phyloP scores from a whole-genome alignment of 2,888 invertebrate species.

The Tetheella fluctuosa region DNA sequence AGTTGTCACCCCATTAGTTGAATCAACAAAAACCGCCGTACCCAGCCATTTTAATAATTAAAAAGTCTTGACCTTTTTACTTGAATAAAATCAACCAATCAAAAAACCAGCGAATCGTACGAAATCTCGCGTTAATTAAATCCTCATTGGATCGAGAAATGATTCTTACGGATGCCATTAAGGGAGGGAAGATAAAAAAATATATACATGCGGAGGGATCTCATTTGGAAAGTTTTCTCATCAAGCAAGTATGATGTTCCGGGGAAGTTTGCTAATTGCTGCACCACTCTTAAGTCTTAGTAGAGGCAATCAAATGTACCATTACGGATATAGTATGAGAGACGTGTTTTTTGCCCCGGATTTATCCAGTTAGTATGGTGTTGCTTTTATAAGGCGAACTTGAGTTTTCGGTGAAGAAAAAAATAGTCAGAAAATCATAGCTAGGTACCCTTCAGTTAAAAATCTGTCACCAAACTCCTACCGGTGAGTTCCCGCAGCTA shows the following conservation, averaged over 20 bases:
- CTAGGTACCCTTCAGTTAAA: too few relatives aligned
- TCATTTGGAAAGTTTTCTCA: slow-evolving; percentile 48
- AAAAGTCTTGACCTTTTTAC: background rate
- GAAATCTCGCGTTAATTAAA: background rate
- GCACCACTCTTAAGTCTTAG: slow-evolving; percentile 32
- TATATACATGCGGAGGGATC: slow-evolving; percentile 1
- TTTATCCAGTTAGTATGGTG: too few relatives aligned
- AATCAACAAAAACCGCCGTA: too few relatives aligned
- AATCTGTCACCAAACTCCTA: too few relatives aligned
- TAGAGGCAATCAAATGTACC: slow-evolving; percentile 34
- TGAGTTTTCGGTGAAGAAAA: too few relatives aligned
- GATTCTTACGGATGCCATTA: background rate
- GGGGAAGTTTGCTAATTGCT: slow-evolving; percentile 47
- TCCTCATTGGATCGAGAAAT: background rate
- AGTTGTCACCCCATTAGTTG: too few relatives aligned
- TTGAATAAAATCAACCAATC: background rate
- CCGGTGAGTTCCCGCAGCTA: too few relatives aligned
- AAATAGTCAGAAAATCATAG: too few relatives aligned
- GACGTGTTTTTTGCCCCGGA: too few relatives aligned
- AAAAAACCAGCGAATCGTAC: background rate
- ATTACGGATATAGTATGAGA: background rate
- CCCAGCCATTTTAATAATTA: too few relatives aligned
- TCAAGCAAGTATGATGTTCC: slow-evolving; percentile 49
- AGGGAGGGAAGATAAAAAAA: background rate
- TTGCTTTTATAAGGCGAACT: too few relatives aligned